Evolutionary conservation across 2,888 invertebrate genomes (phyloP), one percentile per base, ranked within the genome.

Genomic region (Stegophylla sp.): DNA sequence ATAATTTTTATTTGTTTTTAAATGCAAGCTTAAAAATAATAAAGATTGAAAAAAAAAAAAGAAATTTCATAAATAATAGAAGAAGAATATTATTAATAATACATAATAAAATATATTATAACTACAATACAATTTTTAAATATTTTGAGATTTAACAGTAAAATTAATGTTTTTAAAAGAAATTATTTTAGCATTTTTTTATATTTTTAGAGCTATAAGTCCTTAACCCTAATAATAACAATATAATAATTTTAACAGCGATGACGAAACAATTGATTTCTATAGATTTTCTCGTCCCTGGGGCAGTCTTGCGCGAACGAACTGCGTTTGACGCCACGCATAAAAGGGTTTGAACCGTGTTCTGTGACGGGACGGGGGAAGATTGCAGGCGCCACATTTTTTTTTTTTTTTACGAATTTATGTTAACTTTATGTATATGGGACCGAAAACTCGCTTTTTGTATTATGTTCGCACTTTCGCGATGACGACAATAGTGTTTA

Each of bases 331-430:
- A 12, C 12, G 28, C n/a, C n/a, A n/a, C 10, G 20, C 51, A 23
- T 9, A 73, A 53, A 17, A 56, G 17, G 34, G 64, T 51, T 41
- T 41, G 23, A 28, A 43, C 43, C 15, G 13, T 41, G 23, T 26
- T 75, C n/a, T n/a, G 13, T 26, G 41, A 64, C 63, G 23, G 26
- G 17, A 64, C 28, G 48, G 15, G 34, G 12, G 10, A 41, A 51
- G 51, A 64, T 64, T 51, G 51, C 13, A n/a, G 64, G 75, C 64
- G 75, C 75, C 64, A 64, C 51, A 64, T 51, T 51, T 75, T 61
- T 59, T 53, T n/a, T 51, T 48, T 48, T 48, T 59, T 74, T 23
- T 51, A 63, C 45, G 20, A 59, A 73, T 61, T 0, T 28, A 61
- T 63, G 51, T 17, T 41, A 64, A 74, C 74, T 51, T 74, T 64